phyloP scores from a whole-genome alignment of 2,888 invertebrate species.

The Drosophila differens region DNA sequence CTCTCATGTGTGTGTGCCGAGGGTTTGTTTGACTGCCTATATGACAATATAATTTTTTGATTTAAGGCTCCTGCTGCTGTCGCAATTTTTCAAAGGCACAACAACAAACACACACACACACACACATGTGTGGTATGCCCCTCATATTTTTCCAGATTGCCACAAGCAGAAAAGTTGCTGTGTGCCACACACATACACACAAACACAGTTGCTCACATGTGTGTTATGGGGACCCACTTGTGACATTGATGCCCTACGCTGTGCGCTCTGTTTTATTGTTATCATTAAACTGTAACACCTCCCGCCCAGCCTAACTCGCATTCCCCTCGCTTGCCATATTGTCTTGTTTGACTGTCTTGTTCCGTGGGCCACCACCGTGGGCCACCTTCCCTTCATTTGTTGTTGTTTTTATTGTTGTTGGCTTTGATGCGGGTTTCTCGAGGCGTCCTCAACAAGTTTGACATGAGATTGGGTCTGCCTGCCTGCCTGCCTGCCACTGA shows the following conservation, averaged over 20 bases:
- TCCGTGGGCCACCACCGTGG: conserved; percentile 6
- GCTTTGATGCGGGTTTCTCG: conserved; percentile 52
- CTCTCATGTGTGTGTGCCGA: conserved; percentile 23
- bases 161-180: conserved; percentile 62
- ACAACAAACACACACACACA: conserved; percentile 32
- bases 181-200: conserved; percentile 37
- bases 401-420: conserved; percentile 7
- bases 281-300: conserved; percentile 77
- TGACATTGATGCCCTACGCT: conserved; percentile 76
- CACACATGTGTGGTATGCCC: conserved; percentile 22
- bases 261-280: conserved; percentile 78
- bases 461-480: conserved; percentile 43
- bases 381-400: conserved; percentile 1
- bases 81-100: conserved; percentile 69
- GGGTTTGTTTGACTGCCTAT: conserved; percentile 63
- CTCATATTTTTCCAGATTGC: conserved; percentile 61
- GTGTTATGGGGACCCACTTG: conserved; percentile 37
- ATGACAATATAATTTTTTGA: conserved; percentile 80
- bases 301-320: conserved; percentile 24
- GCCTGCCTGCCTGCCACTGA: conserved; percentile 38
- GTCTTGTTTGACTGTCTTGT: conserved; percentile 55
- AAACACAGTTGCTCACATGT: conserved; percentile 13
- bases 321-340: conserved; percentile 36
- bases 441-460: conserved; percentile 71
- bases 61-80: conserved; percentile 74